Evolutionary conservation across 2,113 vertebrate species (phyloP).

Genomic region (Noctilio leporinus): DNA sequence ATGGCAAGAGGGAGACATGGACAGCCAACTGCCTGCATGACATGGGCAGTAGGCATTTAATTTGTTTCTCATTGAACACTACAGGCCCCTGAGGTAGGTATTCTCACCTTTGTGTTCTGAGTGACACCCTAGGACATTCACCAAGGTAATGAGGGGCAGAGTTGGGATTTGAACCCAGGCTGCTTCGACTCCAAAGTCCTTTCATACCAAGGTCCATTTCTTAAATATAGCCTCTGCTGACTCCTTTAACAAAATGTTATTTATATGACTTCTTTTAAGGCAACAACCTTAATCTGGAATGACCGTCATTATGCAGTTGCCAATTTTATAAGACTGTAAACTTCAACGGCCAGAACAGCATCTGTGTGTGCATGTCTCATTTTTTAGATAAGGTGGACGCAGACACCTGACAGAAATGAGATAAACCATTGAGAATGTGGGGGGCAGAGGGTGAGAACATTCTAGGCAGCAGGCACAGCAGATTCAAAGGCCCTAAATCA

Average conservation of each 20-base stretch:
- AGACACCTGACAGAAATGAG: neutral
- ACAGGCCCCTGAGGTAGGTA: neutral
- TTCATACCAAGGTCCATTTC: neutral
- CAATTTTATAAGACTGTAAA: neutral
- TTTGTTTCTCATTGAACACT: neutral
- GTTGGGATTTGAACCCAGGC: neutral
- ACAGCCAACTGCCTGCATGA: neutral
- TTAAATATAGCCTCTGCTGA: neutral
- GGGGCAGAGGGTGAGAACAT: rapidly evolving
- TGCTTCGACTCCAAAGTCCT: neutral
- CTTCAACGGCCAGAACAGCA: neutral
- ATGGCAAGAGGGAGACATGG: neutral
- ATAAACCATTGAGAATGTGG: neutral
- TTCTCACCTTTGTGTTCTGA: neutral
- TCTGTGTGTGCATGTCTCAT: neutral
- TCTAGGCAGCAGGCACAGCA: neutral
- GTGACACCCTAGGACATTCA: neutral
- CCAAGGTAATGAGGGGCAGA: neutral
- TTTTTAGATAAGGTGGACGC: neutral
- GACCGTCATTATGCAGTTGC: neutral
- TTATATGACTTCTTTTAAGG: neutral
- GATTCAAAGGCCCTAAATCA: neutral
- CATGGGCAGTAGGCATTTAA: rapidly evolving
- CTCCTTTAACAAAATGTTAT: neutral
- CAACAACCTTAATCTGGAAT: neutral